phyloP scores from a whole-genome alignment of 2,888 invertebrate species.

The Andrena haemorrhoa region DNA sequence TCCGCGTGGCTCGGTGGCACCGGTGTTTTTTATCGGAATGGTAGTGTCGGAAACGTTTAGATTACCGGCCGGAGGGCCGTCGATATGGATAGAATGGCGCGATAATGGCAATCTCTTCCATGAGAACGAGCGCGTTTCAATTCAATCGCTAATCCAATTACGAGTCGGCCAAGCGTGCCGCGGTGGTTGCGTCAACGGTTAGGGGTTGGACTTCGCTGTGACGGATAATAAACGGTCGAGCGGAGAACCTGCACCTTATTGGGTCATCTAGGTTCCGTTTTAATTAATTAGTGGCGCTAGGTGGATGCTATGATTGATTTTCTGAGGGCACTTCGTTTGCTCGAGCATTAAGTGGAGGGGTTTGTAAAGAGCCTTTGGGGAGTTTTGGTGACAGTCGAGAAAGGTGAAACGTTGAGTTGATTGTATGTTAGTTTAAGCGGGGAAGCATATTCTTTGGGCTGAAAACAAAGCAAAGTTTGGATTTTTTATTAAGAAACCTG shows the following conservation, averaged over 20 bases:
- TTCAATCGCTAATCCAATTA: conserved; percentile 47
- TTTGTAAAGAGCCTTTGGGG: too few relatives aligned
- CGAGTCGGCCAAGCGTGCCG: neutral
- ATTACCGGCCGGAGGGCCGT: conserved; percentile 1
- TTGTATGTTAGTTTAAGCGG: too few relatives aligned
- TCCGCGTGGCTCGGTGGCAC: neutral
- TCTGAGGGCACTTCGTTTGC: neutral
- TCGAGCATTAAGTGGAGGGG: too few relatives aligned
- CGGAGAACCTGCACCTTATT: neutral
- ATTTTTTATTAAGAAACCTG: too few relatives aligned
- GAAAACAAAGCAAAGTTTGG: too few relatives aligned
- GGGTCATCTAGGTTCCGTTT: neutral
- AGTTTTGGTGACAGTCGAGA: neutral
- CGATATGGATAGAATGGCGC: conserved; percentile 16
- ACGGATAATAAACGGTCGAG: conserved; percentile 7
- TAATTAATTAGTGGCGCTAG: neutral
- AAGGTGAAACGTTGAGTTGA: neutral
- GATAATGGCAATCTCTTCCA: conserved; percentile 52
- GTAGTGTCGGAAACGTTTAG: conserved; percentile 9
- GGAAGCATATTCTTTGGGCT: too few relatives aligned
- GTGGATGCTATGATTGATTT: neutral
- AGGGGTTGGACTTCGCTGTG: neutral
- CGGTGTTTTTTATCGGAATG: neutral
- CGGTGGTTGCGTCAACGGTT: conserved; percentile 12
- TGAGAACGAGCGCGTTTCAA: conserved; percentile 34